Conservation (phyloP, 2,888 invertebrate genomes). For the Gnatocerus cornutus region DNA sequence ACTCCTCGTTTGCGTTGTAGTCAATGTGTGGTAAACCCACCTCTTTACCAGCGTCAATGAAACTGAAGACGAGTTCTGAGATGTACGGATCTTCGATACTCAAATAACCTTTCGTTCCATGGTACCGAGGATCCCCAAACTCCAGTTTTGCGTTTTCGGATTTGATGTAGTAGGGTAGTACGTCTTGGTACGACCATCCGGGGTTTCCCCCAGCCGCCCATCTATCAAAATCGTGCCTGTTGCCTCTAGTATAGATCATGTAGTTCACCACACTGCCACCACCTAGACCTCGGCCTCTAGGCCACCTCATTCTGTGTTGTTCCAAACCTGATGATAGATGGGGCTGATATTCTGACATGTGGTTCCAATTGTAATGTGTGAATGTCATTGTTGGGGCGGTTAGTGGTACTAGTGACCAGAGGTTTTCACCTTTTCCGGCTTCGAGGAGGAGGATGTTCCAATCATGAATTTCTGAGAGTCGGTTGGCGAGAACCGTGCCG, state of each 20-base stretch:
- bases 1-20: constrained; percentile 69
- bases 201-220: constrained; percentile 81
- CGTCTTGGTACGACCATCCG: constrained; percentile 77
- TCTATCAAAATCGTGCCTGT: constrained; percentile 78
- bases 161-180: constrained; percentile 72
- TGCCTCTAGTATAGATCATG: constrained; percentile 85
- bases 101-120: constrained; percentile 74
- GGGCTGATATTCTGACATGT: constrained; percentile 63
- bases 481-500: constrained; percentile 81
- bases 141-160: constrained; percentile 72
- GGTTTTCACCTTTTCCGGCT: constrained; percentile 57
- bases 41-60: constrained; percentile 63
- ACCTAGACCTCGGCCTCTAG: constrained; percentile 76
- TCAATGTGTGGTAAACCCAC: constrained; percentile 69
- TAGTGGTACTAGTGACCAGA: constrained; percentile 71
- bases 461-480: constrained; percentile 72
- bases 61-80: constrained; percentile 17
- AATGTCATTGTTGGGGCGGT: constrained; percentile 64
- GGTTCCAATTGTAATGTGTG: constrained; percentile 67
- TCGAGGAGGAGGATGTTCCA: constrained; percentile 62
- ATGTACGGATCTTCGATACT: constrained; percentile 76
- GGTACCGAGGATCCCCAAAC: constrained; percentile 73
- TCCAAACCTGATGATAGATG: constrained; percentile 59
- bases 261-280: constrained; percentile 77
- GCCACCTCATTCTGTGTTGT: constrained; percentile 67